Evolutionary conservation across 2,888 invertebrate species (phyloP), one percentile per base, ranked within the genome.

Genomic region (Pasiphila rectangulata): DNA sequence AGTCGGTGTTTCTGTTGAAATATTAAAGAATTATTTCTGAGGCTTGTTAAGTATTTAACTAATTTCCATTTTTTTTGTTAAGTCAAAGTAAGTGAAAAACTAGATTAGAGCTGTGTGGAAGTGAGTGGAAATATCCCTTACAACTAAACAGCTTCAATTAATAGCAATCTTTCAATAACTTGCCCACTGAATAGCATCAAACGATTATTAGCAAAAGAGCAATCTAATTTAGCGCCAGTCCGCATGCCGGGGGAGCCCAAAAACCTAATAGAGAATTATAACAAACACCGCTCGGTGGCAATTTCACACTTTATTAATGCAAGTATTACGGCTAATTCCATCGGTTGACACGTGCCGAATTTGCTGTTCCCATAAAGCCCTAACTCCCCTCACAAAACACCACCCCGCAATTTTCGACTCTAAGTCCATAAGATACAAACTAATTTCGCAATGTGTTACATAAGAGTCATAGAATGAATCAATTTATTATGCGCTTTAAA

Each of bases 291-390:
- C 65, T 73, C 44, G 80, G 85, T 84, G 75, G 79, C 86, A 87
- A 89, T 89, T 89, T 88, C 87, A 88, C 88, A 88, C 88, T 88
- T 87, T 87, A 88, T 88, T 87, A 88, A 84, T 85, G 83, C 79
- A 80, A 86, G 87, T 85, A 88, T 88, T 87, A 87, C 71, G 67
- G 79, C 84, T 86, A 86, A 87, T 86, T 84, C 85, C 83, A 71
- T 75, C 79, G 77, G 70, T 77, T 73, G 86, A 80, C 87, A 87
- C 87, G 88, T 84, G 87, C 82, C 84, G 77, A 84, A 81, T 85
- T 83, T 77, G 83, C 71, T 74, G 72, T 87, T 87, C 83, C 76
- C 85, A 87, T 84, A 87, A 82, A 84, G 75, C 72, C 71, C 57
- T 60, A 53, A 54, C 72, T 65, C 79, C 81, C 77, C 73, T 69